Percentiles rank a stretch among this genome's conserved stretches.
Evolutionary conservation across 2,113 vertebrate genomes (phyloP).

Genomic region (Prochilodus magdalenae): DNA sequence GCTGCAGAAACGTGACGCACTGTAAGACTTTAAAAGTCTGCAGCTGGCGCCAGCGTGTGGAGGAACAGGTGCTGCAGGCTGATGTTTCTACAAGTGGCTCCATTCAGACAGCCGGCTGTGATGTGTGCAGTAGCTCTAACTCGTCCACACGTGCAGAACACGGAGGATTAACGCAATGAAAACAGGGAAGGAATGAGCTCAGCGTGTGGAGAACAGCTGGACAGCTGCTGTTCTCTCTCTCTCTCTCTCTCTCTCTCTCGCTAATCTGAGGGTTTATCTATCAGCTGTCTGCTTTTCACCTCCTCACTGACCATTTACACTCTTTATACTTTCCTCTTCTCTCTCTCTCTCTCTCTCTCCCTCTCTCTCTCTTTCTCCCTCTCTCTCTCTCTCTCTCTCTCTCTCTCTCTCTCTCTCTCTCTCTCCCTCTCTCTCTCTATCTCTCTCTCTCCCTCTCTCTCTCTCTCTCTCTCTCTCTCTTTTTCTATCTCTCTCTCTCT

Average conservation of each 20-base stretch:
- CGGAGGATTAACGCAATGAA: slow-evolving; percentile 67
- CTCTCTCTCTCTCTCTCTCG: slow-evolving; percentile 34
- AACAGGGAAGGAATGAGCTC: slow-evolving; percentile 57
- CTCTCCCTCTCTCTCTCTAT: too few species aligned
- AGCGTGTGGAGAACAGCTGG: slow-evolving; percentile 52
- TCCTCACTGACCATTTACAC: not conserved
- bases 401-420: not conserved
- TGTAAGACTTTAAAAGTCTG: slow-evolving; percentile 46
- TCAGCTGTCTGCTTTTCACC: slow-evolving; percentile 30
- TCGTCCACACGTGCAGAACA: slow-evolving; percentile 71
- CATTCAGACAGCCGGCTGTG: slow-evolving; percentile 91
- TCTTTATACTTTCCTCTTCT: too few species aligned
- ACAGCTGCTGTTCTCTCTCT: slow-evolving; percentile 32
- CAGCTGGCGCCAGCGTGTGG: slow-evolving; percentile 90
- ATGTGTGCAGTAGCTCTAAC: slow-evolving; percentile 94
- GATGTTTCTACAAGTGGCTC: slow-evolving; percentile 92
- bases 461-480: not conserved
- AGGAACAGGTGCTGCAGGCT: slow-evolving; percentile 90
- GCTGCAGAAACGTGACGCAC: slow-evolving; percentile 9
- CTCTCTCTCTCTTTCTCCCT: too few species aligned
- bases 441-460: too few species aligned
- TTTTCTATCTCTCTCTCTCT: too few species aligned
- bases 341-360: too few species aligned
- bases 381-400: too few species aligned
- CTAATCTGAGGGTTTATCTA: slow-evolving; percentile 21